These are phyloP conservation scores for Torymus tubicola DNA, from an alignment of 2,888 invertebrate species.

Conservation along the genomic window DNA sequence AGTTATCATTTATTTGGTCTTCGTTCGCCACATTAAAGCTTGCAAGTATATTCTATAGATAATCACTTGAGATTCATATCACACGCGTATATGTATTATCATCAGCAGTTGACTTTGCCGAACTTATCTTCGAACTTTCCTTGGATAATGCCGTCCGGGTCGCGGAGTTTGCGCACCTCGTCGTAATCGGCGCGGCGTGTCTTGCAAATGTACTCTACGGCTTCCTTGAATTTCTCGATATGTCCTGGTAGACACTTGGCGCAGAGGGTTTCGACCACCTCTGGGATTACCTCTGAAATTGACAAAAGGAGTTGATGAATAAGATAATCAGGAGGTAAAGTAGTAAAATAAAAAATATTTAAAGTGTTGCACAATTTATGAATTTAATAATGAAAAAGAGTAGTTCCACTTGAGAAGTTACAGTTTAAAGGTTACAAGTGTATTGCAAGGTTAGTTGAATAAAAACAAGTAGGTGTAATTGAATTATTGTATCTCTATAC, in stretches of 20 bases:
- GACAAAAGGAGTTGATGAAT: not conserved
- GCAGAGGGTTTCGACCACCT: conserved; percentile 60
- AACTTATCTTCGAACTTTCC: conserved; percentile 59
- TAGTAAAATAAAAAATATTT: no score
- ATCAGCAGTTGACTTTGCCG: conserved; percentile 58
- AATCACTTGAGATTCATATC: not conserved
- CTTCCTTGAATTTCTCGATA: conserved; percentile 55
- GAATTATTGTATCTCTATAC: no score
- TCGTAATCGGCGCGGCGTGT: conserved; percentile 59
- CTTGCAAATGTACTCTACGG: conserved; percentile 58
- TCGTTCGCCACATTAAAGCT: not conserved
- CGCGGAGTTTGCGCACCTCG: conserved; percentile 48
- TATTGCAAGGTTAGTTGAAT: no score
- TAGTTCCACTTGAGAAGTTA: no score
- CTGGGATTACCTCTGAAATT: conserved; percentile 59
- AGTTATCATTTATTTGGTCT: not conserved
- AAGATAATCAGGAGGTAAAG: no score
- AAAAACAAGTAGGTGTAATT: no score
- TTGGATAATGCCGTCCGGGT: conserved; percentile 58
- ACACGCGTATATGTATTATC: not conserved
- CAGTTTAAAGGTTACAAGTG: no score
- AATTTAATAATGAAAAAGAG: no score
- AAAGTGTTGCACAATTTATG: no score
- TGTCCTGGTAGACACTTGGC: conserved; percentile 61
- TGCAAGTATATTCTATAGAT: not conserved